These are phyloP conservation scores for Heliconius nattereri DNA, from an alignment of 1,140 invertebrate genomes.

Conservation along the genomic window DNA sequence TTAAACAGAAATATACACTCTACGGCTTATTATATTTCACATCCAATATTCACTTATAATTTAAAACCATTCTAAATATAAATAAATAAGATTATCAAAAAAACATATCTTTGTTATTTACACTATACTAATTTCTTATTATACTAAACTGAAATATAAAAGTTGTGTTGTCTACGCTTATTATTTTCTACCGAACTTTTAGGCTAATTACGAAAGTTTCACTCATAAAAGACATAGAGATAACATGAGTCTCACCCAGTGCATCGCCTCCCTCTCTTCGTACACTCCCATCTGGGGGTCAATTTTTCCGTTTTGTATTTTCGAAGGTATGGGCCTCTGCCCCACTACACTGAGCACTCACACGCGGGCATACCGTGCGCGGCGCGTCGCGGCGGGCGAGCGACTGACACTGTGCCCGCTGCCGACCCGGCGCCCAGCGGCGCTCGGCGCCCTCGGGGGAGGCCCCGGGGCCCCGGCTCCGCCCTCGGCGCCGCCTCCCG, in stretches of 20 bases:
- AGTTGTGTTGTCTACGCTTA: neutral
- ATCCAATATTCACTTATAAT: neutral
- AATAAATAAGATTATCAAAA: neutral
- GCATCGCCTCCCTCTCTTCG: constrained; percentile 79
- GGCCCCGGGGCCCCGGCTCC: constrained; percentile 35
- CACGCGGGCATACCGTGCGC: constrained; percentile 64
- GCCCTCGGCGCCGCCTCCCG: constrained; percentile 53
- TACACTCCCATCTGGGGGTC: constrained; percentile 79
- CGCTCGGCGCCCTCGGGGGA: constrained; percentile 45
- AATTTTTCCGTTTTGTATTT: constrained; percentile 78
- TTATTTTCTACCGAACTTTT: neutral
- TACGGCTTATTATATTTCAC: neutral
- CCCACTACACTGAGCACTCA: constrained; percentile 75
- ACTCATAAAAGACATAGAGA: neutral
- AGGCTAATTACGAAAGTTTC: neutral
- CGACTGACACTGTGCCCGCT: constrained; percentile 46
- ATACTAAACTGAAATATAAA: neutral
- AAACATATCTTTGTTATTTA: neutral
- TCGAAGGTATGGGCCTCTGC: constrained; percentile 75
- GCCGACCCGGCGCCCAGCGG: constrained; percentile 30
- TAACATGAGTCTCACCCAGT: constrained; percentile 61
- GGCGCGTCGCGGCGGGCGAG: constrained; percentile 55
- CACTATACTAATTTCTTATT: neutral
- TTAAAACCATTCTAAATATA: neutral
- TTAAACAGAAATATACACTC: neutral